phyloP scores from a whole-genome alignment of 2,113 vertebrate genomes.

The Lepidothrix coronata region DNA sequence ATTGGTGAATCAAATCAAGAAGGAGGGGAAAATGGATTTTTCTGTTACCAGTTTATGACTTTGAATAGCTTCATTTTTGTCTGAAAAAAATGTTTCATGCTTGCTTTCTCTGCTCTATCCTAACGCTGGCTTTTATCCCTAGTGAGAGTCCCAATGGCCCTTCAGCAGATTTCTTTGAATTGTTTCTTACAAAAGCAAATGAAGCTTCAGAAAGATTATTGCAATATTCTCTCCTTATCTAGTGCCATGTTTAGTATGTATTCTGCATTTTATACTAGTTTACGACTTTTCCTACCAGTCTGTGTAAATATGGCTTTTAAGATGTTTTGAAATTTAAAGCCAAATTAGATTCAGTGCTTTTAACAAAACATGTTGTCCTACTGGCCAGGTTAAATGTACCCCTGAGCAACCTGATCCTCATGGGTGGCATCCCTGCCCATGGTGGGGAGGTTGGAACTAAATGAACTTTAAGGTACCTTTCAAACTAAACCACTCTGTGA shows the following conservation, averaged over 20 bases:
- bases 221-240: background rate
- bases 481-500: background rate
- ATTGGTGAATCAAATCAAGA: background rate
- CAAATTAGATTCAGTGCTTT: background rate
- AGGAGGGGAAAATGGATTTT: background rate
- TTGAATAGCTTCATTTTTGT: background rate
- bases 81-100: background rate
- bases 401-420: background rate
- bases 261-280: background rate
- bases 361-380: background rate
- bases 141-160: background rate
- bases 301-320: background rate
- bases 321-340: background rate
- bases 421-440: background rate
- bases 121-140: background rate
- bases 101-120: background rate
- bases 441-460: background rate
- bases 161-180: background rate
- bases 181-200: background rate
- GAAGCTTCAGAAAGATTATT: background rate
- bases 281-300: background rate
- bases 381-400: background rate
- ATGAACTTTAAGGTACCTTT: background rate
- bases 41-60: background rate
- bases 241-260: background rate